A percentile compares a stretch with the other conserved stretches of the same genome.
phyloP scores from a whole-genome alignment of 2,888 invertebrate genomes.

The Maniola hyperantus region DNA sequence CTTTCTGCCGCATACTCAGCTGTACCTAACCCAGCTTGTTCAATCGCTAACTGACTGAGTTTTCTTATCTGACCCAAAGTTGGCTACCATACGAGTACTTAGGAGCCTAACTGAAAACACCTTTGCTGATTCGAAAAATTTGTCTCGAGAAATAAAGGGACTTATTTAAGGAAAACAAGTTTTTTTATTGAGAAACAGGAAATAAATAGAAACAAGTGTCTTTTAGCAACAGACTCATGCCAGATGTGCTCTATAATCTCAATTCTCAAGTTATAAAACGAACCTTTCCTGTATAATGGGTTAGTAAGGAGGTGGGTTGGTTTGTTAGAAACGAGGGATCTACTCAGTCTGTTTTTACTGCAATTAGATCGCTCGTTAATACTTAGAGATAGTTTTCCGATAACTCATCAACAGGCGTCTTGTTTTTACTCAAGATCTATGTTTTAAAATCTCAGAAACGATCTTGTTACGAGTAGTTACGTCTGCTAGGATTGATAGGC shows the following conservation, averaged over 20 bases:
- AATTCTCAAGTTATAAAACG: background rate
- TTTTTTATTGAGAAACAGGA: too few relatives aligned
- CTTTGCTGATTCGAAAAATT: too few relatives aligned
- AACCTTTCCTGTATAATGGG: conserved; percentile 7
- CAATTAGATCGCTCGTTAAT: conserved; percentile 32
- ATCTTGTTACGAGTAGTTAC: background rate
- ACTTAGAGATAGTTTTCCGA: conserved; percentile 24
- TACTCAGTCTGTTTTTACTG: conserved; percentile 44
- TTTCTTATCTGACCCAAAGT: too few relatives aligned
- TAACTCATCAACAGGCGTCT: conserved; percentile 20
- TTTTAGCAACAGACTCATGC: too few relatives aligned
- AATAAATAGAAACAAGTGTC: too few relatives aligned
- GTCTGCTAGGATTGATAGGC: background rate
- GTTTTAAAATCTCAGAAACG: conserved; percentile 4
- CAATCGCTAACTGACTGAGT: too few relatives aligned
- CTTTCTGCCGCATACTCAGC: too few relatives aligned
- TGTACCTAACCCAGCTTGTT: too few relatives aligned
- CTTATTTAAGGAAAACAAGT: too few relatives aligned
- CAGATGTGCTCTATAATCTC: background rate
- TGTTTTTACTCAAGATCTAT: conserved; percentile 20
- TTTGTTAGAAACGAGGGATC: conserved; percentile 14
- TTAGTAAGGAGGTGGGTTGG: conserved; percentile 12
- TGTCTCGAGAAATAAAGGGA: too few relatives aligned
- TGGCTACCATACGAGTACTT: too few relatives aligned
- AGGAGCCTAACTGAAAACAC: too few relatives aligned